A percentile compares a stretch with the other conserved stretches of the same genome.
These are phyloP conservation scores for Scleropages formosus DNA, from an alignment of 2,797 vertebrate species.

Conservation along the genomic window DNA sequence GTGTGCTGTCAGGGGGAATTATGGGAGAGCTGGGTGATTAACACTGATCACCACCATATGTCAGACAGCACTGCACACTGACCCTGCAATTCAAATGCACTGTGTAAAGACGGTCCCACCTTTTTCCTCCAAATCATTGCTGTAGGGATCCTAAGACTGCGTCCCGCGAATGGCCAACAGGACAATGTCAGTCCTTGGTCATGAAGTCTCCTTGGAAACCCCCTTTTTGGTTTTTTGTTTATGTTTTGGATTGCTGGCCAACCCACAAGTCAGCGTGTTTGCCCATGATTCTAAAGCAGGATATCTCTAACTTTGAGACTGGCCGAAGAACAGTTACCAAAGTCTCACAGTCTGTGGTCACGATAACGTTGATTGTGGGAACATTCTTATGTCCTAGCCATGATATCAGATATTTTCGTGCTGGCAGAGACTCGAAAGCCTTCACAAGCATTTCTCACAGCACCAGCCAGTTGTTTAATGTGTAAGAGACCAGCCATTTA, in stretches of 20 bases:
- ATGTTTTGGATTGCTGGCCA: neutral
- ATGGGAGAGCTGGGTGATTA: slow-evolving; percentile 48
- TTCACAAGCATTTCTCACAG: slow-evolving; percentile 5
- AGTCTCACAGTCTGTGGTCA: neutral
- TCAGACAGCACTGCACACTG: slow-evolving; percentile 8
- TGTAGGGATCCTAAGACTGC: neutral
- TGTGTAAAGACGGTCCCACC: neutral
- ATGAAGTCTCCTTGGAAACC: no score
- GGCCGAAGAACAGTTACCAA: neutral
- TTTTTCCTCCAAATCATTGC: neutral
- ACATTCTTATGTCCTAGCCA: neutral
- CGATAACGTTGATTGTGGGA: neutral
- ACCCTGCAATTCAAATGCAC: neutral
- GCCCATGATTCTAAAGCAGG: neutral
- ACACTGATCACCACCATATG: slow-evolving; percentile 49
- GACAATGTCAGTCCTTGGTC: no score
- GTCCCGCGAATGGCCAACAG: no score
- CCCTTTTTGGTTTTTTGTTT: neutral
- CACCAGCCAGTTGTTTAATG: slow-evolving; percentile 4
- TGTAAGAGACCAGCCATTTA: neutral
- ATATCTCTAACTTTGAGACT: neutral
- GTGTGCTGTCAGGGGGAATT: slow-evolving; percentile 46
- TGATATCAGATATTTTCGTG: slow-evolving; percentile 9
- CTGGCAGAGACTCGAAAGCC: neutral
- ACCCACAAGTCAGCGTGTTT: neutral